Evolutionary conservation across 2,113 vertebrate genomes (phyloP).

Genomic region (Sorex araneus): DNA sequence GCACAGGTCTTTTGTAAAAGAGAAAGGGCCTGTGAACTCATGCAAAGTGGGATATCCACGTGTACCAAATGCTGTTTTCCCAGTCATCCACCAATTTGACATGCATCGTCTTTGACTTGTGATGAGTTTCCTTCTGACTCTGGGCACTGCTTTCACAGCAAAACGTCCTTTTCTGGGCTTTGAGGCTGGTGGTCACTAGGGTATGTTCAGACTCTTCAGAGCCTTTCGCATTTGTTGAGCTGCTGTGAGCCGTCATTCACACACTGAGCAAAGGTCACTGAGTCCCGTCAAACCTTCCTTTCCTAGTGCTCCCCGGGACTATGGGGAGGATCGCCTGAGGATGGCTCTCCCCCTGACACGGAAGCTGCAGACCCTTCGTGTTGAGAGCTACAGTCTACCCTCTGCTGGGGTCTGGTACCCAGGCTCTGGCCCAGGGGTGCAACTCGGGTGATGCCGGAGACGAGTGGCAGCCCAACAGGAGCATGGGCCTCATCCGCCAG

Average conservation of each 20-base stretch:
- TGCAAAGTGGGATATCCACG: background rate
- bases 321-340: background rate
- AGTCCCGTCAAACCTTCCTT: background rate
- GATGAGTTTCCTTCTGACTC: background rate
- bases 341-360: background rate
- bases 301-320: background rate
- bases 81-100: background rate
- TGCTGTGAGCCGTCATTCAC: background rate
- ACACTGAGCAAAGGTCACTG: background rate
- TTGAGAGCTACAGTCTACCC: too few relatives aligned
- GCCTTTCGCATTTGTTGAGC: background rate
- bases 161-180: background rate
- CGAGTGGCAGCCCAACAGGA: background rate
- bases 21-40: background rate
- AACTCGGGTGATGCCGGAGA: background rate
- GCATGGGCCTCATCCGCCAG: too few relatives aligned
- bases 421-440: background rate
- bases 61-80: background rate
- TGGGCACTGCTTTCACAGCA: too few relatives aligned
- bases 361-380: too few relatives aligned
- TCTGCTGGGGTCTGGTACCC: background rate
- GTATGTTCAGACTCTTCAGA: background rate
- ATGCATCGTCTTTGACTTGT: background rate
- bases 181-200: background rate
- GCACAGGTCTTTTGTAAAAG: too few relatives aligned